Percentiles rank a stretch among this genome's conserved stretches.
These are phyloP conservation scores for Pantherophis guttatus DNA, from an alignment of 2,113 vertebrate genomes.

Conservation along the genomic window DNA sequence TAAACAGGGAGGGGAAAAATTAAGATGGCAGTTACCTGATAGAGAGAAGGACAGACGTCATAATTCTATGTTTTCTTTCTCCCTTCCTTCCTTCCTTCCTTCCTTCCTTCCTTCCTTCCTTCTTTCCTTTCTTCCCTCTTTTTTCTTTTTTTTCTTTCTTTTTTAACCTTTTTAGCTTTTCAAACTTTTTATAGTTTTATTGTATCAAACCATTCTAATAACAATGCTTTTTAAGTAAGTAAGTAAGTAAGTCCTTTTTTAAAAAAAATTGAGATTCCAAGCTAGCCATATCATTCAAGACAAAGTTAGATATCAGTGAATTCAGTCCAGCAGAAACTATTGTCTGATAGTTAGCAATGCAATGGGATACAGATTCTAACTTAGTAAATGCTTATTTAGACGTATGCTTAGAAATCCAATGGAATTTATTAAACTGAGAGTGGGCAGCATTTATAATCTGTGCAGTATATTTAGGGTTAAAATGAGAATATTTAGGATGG, in stretches of 20 bases:
- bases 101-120: not conserved
- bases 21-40: not conserved
- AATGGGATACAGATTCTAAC: conserved; percentile 4
- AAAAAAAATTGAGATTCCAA: not conserved
- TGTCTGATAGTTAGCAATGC: not conserved
- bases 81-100: too few species aligned
- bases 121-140: not conserved
- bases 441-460: not conserved
- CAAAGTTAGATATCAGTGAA: not conserved
- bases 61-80: not conserved
- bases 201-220: not conserved
- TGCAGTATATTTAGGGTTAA: not conserved
- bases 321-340: not conserved
- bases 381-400: not conserved
- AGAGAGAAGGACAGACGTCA: not conserved
- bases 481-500: not conserved
- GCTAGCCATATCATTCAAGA: not conserved
- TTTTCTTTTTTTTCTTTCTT: too few species aligned
- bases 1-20: not conserved
- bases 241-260: not conserved
- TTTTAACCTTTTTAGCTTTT: not conserved
- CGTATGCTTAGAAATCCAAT: not conserved
- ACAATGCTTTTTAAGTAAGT: not conserved
- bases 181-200: not conserved
- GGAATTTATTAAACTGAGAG: not conserved